Conservation (phyloP, 2,113 vertebrate genomes). For the Maccullochella peelii region DNA sequence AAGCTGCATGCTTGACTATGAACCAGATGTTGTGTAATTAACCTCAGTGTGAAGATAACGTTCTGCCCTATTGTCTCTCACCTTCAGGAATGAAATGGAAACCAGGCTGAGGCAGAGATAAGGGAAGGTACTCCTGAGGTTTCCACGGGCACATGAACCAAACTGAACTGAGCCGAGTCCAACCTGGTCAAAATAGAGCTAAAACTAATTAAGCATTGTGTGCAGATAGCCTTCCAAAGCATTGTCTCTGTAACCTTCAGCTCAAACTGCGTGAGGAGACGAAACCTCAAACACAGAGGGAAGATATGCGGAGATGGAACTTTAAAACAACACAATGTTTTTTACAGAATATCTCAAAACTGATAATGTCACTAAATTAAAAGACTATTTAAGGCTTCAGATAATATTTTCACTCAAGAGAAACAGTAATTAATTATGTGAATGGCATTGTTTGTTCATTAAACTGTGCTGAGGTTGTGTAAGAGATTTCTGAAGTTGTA, state of each 20-base stretch:
- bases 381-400: not conserved
- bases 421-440: not conserved
- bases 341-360: not conserved
- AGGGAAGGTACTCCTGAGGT: slow-evolving; percentile 34
- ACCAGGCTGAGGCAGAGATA: slow-evolving; percentile 49
- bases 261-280: slow-evolving; percentile 2
- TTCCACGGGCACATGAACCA: not conserved
- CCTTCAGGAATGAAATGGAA: slow-evolving; percentile 71
- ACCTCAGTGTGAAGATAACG: slow-evolving; percentile 67
- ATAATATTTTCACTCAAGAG: no score
- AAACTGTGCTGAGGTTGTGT: not conserved
- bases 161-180: not conserved
- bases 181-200: slow-evolving; percentile 25
- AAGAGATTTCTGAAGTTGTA: not conserved
- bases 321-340: not conserved
- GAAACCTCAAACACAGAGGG: not conserved
- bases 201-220: slow-evolving; percentile 38
- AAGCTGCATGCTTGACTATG: slow-evolving; percentile 55
- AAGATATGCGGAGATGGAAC: not conserved
- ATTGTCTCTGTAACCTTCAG: slow-evolving; percentile 50
- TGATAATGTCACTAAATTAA: not conserved
- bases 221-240: not conserved
- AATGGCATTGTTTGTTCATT: not conserved
- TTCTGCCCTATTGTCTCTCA: slow-evolving; percentile 72
- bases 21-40: slow-evolving; percentile 82